These are phyloP conservation scores for Cremastinae sp. DNA, from an alignment of 2,888 invertebrate genomes.

Conservation along the genomic window DNA sequence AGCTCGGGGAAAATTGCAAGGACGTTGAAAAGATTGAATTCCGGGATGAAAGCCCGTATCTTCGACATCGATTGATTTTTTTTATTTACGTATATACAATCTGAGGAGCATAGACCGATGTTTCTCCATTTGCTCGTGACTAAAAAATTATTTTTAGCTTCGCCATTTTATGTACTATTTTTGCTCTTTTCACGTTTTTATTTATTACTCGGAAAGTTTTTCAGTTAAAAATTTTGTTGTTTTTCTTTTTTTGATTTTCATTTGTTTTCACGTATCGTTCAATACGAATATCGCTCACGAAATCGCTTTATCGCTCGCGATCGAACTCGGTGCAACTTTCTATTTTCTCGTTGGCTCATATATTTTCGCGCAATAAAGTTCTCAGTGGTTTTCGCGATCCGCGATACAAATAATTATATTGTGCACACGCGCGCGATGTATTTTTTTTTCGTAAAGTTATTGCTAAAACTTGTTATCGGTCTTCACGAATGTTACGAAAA, in stretches of 20 bases:
- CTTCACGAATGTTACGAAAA: constrained; percentile 1
- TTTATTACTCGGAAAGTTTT: neutral
- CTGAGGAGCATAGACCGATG: neutral
- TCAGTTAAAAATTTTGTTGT: neutral
- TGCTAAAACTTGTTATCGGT: constrained; percentile 9
- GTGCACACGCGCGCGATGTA: neutral
- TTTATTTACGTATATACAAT: constrained; percentile 1
- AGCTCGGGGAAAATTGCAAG: constrained; percentile 24
- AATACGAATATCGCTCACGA: constrained; percentile 25
- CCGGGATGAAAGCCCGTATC: constrained; percentile 9
- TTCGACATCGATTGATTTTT: constrained; percentile 17
- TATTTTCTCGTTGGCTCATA: constrained; percentile 47
- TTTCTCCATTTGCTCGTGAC: neutral
- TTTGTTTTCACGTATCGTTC: constrained; percentile 11
- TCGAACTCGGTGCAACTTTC: constrained; percentile 56
- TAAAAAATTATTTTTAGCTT: neutral
- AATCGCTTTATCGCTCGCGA: constrained; percentile 55
- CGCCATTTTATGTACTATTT: too few species aligned
- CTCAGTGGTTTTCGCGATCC: constrained; percentile 44
- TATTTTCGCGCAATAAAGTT: constrained; percentile 50
- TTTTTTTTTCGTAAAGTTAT: constrained; percentile 12
- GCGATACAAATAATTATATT: constrained; percentile 49
- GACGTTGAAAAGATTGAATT: constrained; percentile 37
- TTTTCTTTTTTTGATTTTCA: neutral
- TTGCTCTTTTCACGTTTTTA: too few species aligned